Evolutionary conservation across 1,140 invertebrate species (phyloP), one percentile per base, ranked within the genome.

Genomic region (Octopus sinensis): DNA sequence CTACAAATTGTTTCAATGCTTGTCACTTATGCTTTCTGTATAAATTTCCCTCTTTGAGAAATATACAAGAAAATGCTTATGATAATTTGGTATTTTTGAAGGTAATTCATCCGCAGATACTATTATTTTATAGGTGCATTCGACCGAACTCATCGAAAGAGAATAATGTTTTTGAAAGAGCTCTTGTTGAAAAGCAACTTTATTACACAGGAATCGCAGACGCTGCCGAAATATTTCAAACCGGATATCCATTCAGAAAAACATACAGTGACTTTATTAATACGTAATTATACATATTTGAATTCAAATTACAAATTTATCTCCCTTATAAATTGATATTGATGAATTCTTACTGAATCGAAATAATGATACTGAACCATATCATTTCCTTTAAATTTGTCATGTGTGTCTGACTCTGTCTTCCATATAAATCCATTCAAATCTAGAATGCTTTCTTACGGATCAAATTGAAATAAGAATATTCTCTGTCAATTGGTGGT

Each of bases 141-240:
- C 95, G 96, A 90, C 95, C 95, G 12, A 96, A 96, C 87, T 94
- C 95, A 83, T 90, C 91, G 13, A 92, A 93, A 82, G 91, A 91
- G 68, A 92, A 94, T 5, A 93, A 93, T 83, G 82, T 86, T 4
- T 95, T 95, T 86, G 93, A 94, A 82, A 92, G 92, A 5, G 90
- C 92, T 3, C 94, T 95, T 89, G 94, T 96, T 30, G 81, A 93
- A n/a, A 93, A 94, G 80, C 95, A 96, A 86, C 89, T 96, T 93
- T 92, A 76, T n/a, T 90, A 90, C 79, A 89, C 89, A 81, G 90
- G 90, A 1, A 77, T 90, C 0, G 80, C 86, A 5, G 88, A 90
- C 73, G 86, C 89, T 10, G 87, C 88, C 5, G 83, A 86, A 53
- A 90, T 90, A 7, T 62, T 88, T 51, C 85, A 85, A 62, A 76